Evolutionary conservation across 30 jellyfish, hydroid and myxozoan genomes (phyloP).

Genomic region (Hydractinia symbiolongicarpus): DNA sequence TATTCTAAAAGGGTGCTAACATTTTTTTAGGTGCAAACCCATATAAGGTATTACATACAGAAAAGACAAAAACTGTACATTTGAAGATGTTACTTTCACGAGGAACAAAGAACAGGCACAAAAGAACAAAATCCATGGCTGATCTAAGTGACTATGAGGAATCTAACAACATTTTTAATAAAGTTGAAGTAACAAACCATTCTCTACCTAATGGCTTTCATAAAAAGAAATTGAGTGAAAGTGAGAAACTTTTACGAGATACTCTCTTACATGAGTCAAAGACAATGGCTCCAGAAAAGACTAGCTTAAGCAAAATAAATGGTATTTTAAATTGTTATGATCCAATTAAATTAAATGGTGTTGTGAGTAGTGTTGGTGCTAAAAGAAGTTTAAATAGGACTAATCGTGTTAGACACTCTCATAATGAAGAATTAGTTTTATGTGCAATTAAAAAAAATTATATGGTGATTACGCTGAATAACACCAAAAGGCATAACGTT

Average conservation of each 20-base stretch:
- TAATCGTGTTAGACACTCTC: neutral
- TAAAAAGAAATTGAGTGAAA: constrained; percentile 56
- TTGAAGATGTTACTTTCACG: constrained; percentile 64
- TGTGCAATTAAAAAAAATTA: constrained; percentile 31
- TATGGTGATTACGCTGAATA: constrained; percentile 64
- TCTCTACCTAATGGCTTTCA: neutral
- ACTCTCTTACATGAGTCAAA: constrained; percentile 86
- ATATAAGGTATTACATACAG: constrained; percentile 36
- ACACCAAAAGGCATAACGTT: constrained; percentile 58
- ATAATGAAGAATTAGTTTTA: constrained; percentile 38
- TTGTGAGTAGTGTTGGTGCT: constrained; percentile 18
- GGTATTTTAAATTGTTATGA: constrained; percentile 43
- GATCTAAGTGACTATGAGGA: neutral
- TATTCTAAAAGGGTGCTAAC: too few relatives aligned
- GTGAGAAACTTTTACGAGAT: constrained; percentile 74
- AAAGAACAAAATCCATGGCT: constrained; percentile 31
- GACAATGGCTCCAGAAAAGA: constrained; percentile 46
- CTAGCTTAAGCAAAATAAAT: constrained; percentile 45
- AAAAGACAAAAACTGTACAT: constrained; percentile 54
- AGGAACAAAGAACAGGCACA: constrained; percentile 27
- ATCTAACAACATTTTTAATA: neutral
- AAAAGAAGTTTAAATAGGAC: constrained; percentile 44
- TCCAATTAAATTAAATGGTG: constrained; percentile 19
- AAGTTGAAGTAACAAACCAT: neutral
- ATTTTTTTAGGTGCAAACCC: constrained; percentile 81